phyloP scores from a whole-genome alignment of 2,113 vertebrate species.

The Alouatta palliata region DNA sequence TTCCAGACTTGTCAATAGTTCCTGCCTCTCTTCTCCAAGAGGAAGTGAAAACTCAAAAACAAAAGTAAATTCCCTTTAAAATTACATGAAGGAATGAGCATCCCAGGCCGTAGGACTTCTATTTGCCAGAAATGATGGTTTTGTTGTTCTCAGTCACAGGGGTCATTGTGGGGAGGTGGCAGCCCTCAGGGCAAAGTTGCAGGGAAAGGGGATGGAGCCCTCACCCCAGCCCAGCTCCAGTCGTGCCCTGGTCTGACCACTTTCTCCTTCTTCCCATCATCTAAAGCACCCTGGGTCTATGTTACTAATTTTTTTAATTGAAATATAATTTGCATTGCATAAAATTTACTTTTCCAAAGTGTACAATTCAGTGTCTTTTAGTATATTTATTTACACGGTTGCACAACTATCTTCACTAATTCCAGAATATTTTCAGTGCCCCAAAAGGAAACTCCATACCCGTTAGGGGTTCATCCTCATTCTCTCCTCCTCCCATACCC shows the following conservation, averaged over 20 bases:
- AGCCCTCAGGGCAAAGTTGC: neutral
- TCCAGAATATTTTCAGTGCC: neutral
- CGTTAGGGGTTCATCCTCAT: rapidly evolving
- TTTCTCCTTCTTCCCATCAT: neutral
- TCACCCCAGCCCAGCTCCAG: neutral
- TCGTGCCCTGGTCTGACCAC: rapidly evolving
- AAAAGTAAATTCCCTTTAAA: slow-evolving; percentile 30
- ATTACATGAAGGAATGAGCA: neutral
- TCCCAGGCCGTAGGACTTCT: neutral
- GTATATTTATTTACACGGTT: rapidly evolving
- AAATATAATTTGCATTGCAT: neutral
- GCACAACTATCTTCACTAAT: neutral
- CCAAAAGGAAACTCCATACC: neutral
- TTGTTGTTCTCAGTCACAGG: neutral
- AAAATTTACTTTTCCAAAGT: neutral
- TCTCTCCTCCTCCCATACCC: neutral
- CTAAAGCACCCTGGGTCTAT: neutral
- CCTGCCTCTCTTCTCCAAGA: slow-evolving; percentile 55
- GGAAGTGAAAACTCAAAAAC: neutral
- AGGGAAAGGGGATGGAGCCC: too few relatives aligned
- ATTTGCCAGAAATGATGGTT: neutral
- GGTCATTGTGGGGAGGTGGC: neutral
- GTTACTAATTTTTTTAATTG: neutral
- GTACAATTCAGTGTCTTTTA: neutral
- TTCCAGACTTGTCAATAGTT: slow-evolving; percentile 68